A percentile compares a stretch with the other conserved stretches of the same genome.
phyloP scores from a whole-genome alignment of 1,140 invertebrate species.

The Branchinecta lindahli region DNA sequence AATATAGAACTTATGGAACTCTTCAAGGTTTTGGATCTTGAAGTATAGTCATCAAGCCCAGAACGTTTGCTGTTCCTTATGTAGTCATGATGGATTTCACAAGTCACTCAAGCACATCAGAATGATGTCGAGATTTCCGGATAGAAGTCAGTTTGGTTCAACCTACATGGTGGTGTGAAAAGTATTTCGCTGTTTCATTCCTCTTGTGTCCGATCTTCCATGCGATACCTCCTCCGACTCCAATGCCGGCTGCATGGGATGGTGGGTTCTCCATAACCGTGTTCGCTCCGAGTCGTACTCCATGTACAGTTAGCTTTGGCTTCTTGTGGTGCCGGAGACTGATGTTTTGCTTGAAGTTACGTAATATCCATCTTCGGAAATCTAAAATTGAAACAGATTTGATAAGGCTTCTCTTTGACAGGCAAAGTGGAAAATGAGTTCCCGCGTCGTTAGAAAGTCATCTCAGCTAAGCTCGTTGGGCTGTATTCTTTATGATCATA shows the following conservation, averaged over 20 bases:
- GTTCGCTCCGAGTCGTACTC: conserved; percentile 19
- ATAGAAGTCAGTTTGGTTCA: too few relatives aligned
- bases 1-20: too few relatives aligned
- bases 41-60: too few relatives aligned
- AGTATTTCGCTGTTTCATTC: conserved; percentile 69
- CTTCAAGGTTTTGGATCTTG: too few relatives aligned
- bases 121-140: too few relatives aligned
- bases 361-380: background rate
- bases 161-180: conserved; percentile 27
- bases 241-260: conserved; percentile 14
- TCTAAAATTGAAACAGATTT: background rate
- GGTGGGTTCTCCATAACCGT: conserved; percentile 17
- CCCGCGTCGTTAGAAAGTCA: too few relatives aligned
- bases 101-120: too few relatives aligned
- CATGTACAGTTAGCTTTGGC: conserved; percentile 13
- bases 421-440: too few relatives aligned
- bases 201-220: conserved; percentile 11
- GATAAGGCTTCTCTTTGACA: background rate
- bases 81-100: too few relatives aligned
- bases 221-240: conserved; percentile 12
- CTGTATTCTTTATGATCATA: too few relatives aligned
- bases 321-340: background rate
- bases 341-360: background rate
- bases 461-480: too few relatives aligned
- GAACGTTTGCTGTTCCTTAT: too few relatives aligned